phyloP scores from a whole-genome alignment of 2,113 vertebrate species.

The Cyprinodon tularosa region DNA sequence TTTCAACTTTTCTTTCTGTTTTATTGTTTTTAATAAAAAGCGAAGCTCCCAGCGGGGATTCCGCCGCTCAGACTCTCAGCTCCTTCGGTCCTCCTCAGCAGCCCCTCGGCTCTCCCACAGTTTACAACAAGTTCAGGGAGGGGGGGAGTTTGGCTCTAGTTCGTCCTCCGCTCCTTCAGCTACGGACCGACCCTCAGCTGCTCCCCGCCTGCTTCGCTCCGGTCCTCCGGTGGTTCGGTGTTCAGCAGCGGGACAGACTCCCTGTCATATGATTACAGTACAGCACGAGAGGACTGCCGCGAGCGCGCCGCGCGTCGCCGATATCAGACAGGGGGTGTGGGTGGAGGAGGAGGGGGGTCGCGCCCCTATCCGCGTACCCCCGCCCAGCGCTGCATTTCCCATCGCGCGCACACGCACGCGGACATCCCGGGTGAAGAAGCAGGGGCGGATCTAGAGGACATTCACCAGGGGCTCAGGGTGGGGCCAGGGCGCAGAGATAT shows the following conservation, averaged over 20 bases:
- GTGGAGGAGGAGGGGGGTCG: slow-evolving; percentile 45
- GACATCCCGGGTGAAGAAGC: background rate
- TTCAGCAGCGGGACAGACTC: slow-evolving; percentile 55
- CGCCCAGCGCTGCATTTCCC: slow-evolving; percentile 1
- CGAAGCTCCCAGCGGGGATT: slow-evolving; percentile 47
- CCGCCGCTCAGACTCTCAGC: slow-evolving; percentile 36
- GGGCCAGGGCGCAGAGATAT: too few species aligned
- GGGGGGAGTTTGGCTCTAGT: slow-evolving; percentile 27
- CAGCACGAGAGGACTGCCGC: slow-evolving; percentile 50
- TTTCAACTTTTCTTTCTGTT: background rate
- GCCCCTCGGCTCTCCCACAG: slow-evolving; percentile 38
- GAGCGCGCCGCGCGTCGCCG: slow-evolving; percentile 67
- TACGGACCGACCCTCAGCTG: slow-evolving; percentile 6
- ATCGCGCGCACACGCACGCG: background rate
- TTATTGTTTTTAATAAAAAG: background rate
- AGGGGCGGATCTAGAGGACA: too few species aligned
- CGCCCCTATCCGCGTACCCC: slow-evolving; percentile 16
- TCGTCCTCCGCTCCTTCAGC: slow-evolving; percentile 23
- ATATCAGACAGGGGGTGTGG: slow-evolving; percentile 16
- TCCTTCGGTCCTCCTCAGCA: slow-evolving; percentile 15
- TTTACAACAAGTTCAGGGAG: slow-evolving; percentile 49
- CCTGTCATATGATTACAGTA: slow-evolving; percentile 77
- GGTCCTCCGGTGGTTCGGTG: slow-evolving; percentile 54
- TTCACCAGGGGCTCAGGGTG: too few species aligned
- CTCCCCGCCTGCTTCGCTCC: slow-evolving; percentile 35